Conservation (phyloP, 2,888 invertebrate genomes). For the Drosophila cyrtoloma region DNA sequence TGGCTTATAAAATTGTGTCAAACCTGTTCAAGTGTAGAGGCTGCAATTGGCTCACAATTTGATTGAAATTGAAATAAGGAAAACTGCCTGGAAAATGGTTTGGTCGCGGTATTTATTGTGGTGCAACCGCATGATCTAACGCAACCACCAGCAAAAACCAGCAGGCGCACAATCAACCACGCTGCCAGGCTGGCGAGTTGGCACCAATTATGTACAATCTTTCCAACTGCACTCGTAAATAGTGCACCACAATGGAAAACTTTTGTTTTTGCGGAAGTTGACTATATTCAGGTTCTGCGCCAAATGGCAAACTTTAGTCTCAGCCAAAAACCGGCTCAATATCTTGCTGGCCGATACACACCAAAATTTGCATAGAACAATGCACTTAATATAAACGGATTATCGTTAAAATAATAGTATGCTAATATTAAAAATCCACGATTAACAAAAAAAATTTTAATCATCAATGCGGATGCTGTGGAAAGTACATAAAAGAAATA, state of each 20-base stretch:
- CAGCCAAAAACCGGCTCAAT: slow-evolving; percentile 32
- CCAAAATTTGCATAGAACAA: slow-evolving; percentile 23
- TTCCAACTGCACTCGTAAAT: slow-evolving; percentile 32
- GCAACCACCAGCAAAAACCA: slow-evolving; percentile 14
- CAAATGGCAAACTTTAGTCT: not conserved
- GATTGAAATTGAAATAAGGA: slow-evolving; percentile 49
- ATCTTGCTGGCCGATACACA: not conserved
- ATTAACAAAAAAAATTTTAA: not conserved
- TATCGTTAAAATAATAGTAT: slow-evolving; percentile 6
- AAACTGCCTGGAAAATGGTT: slow-evolving; percentile 43
- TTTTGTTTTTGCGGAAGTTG: slow-evolving; percentile 54
- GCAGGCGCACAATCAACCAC: not conserved
- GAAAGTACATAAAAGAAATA: not conserved
- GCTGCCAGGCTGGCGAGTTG: slow-evolving; percentile 13
- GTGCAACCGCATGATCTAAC: slow-evolving; percentile 60
- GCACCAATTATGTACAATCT: slow-evolving; percentile 26
- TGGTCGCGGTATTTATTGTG: slow-evolving; percentile 57
- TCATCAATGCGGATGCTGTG: not conserved
- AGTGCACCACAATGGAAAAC: slow-evolving; percentile 33
- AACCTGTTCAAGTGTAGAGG: slow-evolving; percentile 62
- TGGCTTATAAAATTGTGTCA: slow-evolving; percentile 64
- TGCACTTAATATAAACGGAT: slow-evolving; percentile 12
- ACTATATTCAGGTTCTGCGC: slow-evolving; percentile 23
- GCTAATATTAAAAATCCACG: slow-evolving; percentile 47
- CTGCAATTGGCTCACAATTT: slow-evolving; percentile 47